These are phyloP conservation scores for Drosophila aff. DNA, from an alignment of 1,140 invertebrate genomes.

Conservation along the genomic window DNA sequence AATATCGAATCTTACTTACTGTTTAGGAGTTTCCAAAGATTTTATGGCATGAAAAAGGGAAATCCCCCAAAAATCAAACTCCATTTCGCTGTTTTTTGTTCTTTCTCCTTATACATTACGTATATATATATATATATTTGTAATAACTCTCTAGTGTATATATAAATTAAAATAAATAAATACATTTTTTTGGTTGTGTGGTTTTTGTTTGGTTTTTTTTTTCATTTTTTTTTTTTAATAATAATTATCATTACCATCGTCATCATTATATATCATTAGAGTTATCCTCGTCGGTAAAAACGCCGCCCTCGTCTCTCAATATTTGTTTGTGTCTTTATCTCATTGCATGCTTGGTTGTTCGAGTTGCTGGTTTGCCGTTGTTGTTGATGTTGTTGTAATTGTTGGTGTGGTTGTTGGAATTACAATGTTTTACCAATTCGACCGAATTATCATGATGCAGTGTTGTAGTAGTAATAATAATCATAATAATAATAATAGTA, in stretches of 20 bases:
- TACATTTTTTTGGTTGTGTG: constrained; percentile 75
- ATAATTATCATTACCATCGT: constrained; percentile 64
- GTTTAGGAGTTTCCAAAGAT: background rate
- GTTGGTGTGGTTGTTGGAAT: constrained; percentile 53
- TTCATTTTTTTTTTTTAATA: constrained; percentile 35
- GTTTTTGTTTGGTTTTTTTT: constrained; percentile 36
- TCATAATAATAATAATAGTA: constrained; percentile 50
- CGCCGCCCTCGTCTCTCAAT: constrained; percentile 46
- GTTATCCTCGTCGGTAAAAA: constrained; percentile 73
- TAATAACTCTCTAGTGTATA: constrained; percentile 83
- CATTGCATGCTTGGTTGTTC: constrained; percentile 72
- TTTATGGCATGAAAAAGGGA: background rate
- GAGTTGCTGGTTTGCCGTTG: constrained; percentile 56
- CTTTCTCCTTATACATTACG: constrained; percentile 79
- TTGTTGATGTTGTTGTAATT: constrained; percentile 38
- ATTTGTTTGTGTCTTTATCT: constrained; percentile 64
- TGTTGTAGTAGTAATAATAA: constrained; percentile 19
- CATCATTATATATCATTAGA: constrained; percentile 60
- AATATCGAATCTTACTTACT: constrained; percentile 1
- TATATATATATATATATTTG: constrained; percentile 70
- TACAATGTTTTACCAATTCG: constrained; percentile 56
- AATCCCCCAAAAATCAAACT: constrained; percentile 4
- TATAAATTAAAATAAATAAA: constrained; percentile 84
- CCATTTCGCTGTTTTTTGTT: constrained; percentile 16
- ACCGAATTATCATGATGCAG: constrained; percentile 76